Base-by-base conservation (phyloP, 2,113 vertebrate species). In the Cyprinus carpio region DNA sequence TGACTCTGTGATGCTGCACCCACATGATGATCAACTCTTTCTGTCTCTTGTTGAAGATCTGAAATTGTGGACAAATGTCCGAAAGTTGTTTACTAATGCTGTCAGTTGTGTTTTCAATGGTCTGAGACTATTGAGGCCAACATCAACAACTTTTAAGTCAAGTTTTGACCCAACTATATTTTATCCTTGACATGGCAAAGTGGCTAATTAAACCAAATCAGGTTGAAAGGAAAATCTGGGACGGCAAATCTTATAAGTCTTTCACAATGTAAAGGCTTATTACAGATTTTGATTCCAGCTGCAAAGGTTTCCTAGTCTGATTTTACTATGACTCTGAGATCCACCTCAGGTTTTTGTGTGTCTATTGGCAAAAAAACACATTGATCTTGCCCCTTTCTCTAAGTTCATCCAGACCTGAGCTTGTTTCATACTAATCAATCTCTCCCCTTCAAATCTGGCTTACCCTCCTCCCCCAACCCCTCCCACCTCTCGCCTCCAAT, bases 371-470 rank as follows among this genome's bases (percentile, higher is more conserved):
- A 91, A 81, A 91, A 81, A 84, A 69, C 91, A 89, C 58, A 91
- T 91, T 82, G 84, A 88, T 92, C 87, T 90, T 83, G 56, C 92
- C 91, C 92, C 91, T 92, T 86, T 89, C 87, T 91, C 90, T 87
- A 75, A 43, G 31, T 85, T 90, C 85, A 89, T 91, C 75, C 75
- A 89, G 62, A 81, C 86, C 62, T 86, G 54, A 91, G 89, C 92
- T 88, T 85, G 90, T 86, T 90, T 90, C 86, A 85, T 91, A 91
- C 92, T 94, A 93, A 95, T 92, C 91, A 75, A 82, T 43, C 91
- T 93, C 83, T 95, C 88, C 89, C 87, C 91, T 90, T 93, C 87
- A 92, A 93, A 93, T 93, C 91, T 94, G 91, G 91, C 92, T 93
- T 93, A 90, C 91, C 91, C n/a, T 93, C 91, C 93, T 90, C 88